Evolutionary conservation across 2,888 invertebrate species (phyloP).

Genomic region (Pecten maximus): DNA sequence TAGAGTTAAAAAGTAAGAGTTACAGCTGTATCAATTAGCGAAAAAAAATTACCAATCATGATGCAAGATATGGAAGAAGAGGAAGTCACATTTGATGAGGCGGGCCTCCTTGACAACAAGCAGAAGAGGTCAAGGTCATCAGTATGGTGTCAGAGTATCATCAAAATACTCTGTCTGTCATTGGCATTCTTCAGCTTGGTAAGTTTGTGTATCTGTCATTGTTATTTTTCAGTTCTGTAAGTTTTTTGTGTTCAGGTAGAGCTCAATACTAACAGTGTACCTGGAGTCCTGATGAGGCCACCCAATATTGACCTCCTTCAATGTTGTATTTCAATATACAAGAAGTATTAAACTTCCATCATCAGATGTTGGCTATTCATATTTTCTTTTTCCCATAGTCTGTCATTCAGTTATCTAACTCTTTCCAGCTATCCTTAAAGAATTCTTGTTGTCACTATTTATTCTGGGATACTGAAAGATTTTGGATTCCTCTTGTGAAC

Average conservation of each 20-base stretch:
- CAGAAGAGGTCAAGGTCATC: constrained; percentile 55
- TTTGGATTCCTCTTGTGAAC: too few species aligned
- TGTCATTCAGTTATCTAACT: too few species aligned
- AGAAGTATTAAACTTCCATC: too few species aligned
- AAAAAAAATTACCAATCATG: constrained; percentile 52
- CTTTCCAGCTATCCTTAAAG: too few species aligned
- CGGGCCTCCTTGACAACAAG: constrained; percentile 74
- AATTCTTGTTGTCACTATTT: too few species aligned
- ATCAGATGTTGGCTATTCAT: too few species aligned
- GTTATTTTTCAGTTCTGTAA: neutral
- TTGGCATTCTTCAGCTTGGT: constrained; percentile 83
- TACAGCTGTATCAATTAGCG: too few species aligned
- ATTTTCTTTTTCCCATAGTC: too few species aligned
- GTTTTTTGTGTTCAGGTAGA: neutral
- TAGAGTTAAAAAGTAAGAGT: neutral
- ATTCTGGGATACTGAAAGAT: too few species aligned
- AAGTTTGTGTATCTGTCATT: constrained; percentile 54
- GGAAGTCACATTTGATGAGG: constrained; percentile 82
- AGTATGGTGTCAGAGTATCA: constrained; percentile 74
- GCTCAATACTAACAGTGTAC: neutral
- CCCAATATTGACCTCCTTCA: too few species aligned
- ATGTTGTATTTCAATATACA: too few species aligned
- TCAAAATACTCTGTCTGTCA: constrained; percentile 81
- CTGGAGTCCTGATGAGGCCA: too few species aligned
- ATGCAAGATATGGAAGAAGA: constrained; percentile 78